A percentile compares a stretch with the other conserved stretches of the same genome.
These are phyloP conservation scores for Seira musarum DNA, from an alignment of 2,888 invertebrate genomes.

Conservation along the genomic window DNA sequence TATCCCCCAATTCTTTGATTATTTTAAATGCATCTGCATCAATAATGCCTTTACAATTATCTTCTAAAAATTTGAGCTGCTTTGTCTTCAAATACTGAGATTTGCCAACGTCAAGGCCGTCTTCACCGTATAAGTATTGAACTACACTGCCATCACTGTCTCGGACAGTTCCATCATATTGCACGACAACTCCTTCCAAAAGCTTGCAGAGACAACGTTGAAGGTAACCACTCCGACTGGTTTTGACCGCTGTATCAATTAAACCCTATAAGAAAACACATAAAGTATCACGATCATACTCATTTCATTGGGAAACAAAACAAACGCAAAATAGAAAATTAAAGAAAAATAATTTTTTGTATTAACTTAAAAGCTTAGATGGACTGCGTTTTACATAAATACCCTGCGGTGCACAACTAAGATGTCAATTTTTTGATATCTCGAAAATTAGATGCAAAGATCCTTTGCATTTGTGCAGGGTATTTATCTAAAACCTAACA, in stretches of 20 bases:
- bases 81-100: constrained; percentile 86
- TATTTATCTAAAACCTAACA: too few relatives aligned
- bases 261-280: constrained; percentile 79
- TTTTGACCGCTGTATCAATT: constrained; percentile 99
- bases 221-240: constrained; percentile 97
- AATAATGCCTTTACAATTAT: constrained; percentile 82
- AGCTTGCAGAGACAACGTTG: constrained; percentile 98
- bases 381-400: too few relatives aligned
- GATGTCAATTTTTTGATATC: too few relatives aligned
- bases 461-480: too few relatives aligned
- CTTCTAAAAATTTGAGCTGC: constrained; percentile 85
- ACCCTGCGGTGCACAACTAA: too few relatives aligned
- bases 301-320: neutral
- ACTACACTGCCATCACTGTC: constrained; percentile 95
- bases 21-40: constrained; percentile 76
- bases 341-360: too few relatives aligned
- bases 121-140: constrained; percentile 93
- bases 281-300: constrained; percentile 2
- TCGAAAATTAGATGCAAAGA: too few relatives aligned
- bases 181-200: constrained; percentile 93
- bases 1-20: constrained; percentile 76
- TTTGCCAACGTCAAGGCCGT: constrained; percentile 91
- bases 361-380: too few relatives aligned
- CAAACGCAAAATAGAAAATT: too few relatives aligned
- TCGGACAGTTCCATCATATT: constrained; percentile 95